Conservation (phyloP, 2,888 invertebrate genomes). For the Cinara cedri region DNA sequence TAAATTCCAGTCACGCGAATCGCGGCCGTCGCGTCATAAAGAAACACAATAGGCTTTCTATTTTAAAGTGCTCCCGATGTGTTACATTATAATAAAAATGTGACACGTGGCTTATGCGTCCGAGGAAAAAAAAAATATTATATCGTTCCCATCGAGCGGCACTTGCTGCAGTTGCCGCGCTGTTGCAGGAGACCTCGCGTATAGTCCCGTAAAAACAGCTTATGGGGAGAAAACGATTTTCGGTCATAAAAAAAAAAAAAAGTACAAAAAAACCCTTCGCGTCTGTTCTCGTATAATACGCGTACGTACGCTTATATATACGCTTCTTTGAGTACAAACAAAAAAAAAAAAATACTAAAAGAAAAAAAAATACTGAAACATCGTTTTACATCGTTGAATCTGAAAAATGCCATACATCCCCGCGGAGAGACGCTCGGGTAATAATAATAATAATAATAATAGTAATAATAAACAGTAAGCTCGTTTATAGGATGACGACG, state of each 20-base stretch:
- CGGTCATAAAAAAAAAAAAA: conserved; percentile 36
- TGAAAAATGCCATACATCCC: conserved; percentile 54
- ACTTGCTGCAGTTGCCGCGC: neutral
- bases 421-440: conserved; percentile 25
- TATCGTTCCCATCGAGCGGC: conserved; percentile 12
- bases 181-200: neutral
- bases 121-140: conserved; percentile 22
- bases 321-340: conserved; percentile 36
- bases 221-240: conserved; percentile 55
- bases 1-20: conserved; percentile 55
- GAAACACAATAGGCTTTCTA: conserved; percentile 54
- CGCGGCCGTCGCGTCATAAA: conserved; percentile 11
- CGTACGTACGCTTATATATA: too few relatives aligned
- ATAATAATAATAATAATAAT: conserved; percentile 32
- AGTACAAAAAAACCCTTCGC: conserved; percentile 11
- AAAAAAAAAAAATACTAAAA: conserved; percentile 38
- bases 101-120: conserved; percentile 55
- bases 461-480: conserved; percentile 51
- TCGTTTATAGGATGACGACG: conserved; percentile 48
- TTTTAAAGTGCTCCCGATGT: conserved; percentile 56
- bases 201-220: conserved; percentile 40
- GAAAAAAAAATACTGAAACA: conserved; percentile 40
- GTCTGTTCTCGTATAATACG: neutral
- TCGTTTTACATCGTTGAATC: conserved; percentile 55
- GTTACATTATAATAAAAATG: conserved; percentile 56